These are phyloP conservation scores for Ataeniobius toweri DNA, from an alignment of 2,797 vertebrate genomes.

Conservation along the genomic window DNA sequence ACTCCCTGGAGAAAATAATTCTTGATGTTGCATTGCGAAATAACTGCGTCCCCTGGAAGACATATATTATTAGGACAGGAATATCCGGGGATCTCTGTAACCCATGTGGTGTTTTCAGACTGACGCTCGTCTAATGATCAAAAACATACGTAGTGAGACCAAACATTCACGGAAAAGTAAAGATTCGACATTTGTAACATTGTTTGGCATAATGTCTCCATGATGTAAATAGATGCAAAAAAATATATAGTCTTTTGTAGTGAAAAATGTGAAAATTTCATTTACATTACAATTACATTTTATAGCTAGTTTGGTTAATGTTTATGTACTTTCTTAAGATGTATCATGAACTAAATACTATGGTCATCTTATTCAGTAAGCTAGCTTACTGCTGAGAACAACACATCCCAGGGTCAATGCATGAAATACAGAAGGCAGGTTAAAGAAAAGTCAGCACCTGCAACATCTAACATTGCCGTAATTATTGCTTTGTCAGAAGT, in stretches of 20 bases:
- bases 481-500: conserved; percentile 3
- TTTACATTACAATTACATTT: neutral
- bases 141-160: neutral
- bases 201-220: neutral
- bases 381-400: neutral
- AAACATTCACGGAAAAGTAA: neutral
- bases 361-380: neutral
- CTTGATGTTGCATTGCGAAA: neutral
- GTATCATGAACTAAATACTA: neutral
- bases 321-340: neutral
- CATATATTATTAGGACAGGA: neutral
- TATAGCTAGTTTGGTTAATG: neutral
- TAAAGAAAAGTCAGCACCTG: conserved; percentile 10
- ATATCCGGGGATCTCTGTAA: neutral
- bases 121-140: neutral
- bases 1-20: neutral
- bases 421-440: conserved; percentile 29
- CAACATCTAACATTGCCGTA: neutral
- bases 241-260: neutral
- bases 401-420: neutral
- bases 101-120: neutral
- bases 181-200: neutral
- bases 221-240: neutral
- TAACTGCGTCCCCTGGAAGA: neutral
- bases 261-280: neutral